Conservation (phyloP, 2,113 vertebrate species). For the Micronycteris hirsuta region DNA sequence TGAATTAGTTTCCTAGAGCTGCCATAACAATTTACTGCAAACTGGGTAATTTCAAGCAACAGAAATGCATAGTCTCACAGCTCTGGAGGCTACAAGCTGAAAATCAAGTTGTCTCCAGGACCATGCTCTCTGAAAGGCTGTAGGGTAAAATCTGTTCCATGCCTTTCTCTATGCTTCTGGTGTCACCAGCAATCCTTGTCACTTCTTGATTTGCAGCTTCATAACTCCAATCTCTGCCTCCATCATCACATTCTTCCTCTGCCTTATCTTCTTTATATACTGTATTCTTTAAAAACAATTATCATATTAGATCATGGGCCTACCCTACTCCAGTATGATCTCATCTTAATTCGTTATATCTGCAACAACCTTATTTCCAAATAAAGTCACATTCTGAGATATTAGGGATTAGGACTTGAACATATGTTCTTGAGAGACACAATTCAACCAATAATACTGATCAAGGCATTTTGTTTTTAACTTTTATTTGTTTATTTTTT, state of each 20-base stretch:
- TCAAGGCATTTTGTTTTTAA: not conserved
- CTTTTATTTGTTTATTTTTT: not conserved
- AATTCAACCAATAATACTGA: not conserved
- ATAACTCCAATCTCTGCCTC: not conserved
- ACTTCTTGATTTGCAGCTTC: not conserved
- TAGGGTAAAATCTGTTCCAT: not conserved
- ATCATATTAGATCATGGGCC: not conserved
- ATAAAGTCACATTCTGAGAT: too few relatives aligned
- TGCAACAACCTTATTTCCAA: too few relatives aligned
- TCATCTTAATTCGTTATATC: not conserved
- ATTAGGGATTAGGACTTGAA: too few relatives aligned
- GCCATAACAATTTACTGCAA: not conserved
- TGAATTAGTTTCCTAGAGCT: not conserved
- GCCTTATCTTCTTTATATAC: not conserved
- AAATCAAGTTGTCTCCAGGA: not conserved
- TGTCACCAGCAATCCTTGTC: not conserved
- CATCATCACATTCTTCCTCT: not conserved
- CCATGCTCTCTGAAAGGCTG: not conserved
- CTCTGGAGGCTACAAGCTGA: not conserved
- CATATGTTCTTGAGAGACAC: not conserved
- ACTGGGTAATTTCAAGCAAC: not conserved
- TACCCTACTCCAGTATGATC: not conserved
- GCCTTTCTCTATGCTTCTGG: not conserved
- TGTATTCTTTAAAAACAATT: not conserved
- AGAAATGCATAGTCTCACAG: not conserved